phyloP scores from a whole-genome alignment of 2,113 vertebrate species.

The Vimba vimba region DNA sequence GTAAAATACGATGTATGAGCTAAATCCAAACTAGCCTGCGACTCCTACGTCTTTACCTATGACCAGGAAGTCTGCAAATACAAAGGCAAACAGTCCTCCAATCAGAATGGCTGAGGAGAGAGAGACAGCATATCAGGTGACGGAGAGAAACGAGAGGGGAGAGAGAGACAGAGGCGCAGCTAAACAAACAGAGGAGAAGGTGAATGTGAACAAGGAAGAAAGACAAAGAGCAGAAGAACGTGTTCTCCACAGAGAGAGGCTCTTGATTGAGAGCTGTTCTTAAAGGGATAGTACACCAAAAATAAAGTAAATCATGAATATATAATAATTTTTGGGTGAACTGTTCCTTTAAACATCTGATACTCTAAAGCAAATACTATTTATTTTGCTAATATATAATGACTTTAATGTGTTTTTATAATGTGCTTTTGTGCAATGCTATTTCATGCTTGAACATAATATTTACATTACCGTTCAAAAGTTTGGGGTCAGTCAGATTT shows the following conservation, averaged over 20 bases:
- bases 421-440: background rate
- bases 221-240: conserved; percentile 20
- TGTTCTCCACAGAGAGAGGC: conserved; percentile 5
- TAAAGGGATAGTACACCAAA: background rate
- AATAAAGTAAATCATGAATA: background rate
- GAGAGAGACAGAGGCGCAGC: conserved; percentile 33
- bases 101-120: conserved; percentile 78
- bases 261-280: background rate
- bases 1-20: background rate
- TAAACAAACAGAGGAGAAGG: conserved; percentile 19
- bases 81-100: conserved; percentile 78
- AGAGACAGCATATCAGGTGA: conserved; percentile 74
- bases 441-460: background rate
- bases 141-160: conserved; percentile 3
- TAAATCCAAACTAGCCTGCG: conserved; percentile 54
- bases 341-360: background rate
- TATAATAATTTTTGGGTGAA: background rate
- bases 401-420: no score
- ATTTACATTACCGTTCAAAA: background rate
- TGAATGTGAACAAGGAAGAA: background rate
- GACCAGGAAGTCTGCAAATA: conserved; percentile 80
- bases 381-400: background rate
- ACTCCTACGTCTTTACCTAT: conserved; percentile 76
- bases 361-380: no score
- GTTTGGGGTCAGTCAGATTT: background rate